Evolutionary conservation across 2,797 vertebrate species (phyloP).

Genomic region (Sarcoramphus papa): DNA sequence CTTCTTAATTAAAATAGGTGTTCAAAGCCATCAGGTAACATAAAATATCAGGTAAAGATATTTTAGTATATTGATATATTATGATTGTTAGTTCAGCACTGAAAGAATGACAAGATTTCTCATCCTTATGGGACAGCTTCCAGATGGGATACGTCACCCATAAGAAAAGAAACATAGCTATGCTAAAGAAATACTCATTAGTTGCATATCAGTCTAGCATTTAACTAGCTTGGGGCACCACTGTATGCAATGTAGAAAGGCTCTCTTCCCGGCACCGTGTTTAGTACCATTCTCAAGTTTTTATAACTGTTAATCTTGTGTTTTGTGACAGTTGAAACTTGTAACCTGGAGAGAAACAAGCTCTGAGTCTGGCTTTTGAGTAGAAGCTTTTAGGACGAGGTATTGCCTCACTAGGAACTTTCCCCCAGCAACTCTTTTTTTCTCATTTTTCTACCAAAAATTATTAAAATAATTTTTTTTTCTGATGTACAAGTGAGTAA

Average conservation of each 20-base stretch:
- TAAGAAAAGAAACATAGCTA: neutral
- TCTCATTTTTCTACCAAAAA: neutral
- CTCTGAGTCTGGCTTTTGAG: conserved; percentile 2
- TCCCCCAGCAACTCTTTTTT: neutral
- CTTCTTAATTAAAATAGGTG: conserved; percentile 9
- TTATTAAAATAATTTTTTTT: neutral
- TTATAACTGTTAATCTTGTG: conserved; percentile 5
- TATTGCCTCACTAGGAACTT: neutral
- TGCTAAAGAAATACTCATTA: conserved; percentile 14
- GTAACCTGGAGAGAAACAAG: conserved; percentile 24
- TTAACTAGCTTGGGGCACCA: neutral
- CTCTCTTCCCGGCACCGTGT: neutral
- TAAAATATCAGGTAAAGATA: neutral
- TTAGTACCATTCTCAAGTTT: neutral
- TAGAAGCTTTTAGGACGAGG: neutral
- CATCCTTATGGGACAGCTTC: neutral
- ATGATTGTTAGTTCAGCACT: neutral
- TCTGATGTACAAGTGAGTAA: neutral
- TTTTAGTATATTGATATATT: neutral
- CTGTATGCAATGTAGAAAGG: neutral
- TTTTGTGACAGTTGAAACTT: conserved; percentile 12
- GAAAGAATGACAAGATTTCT: conserved; percentile 8
- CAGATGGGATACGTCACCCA: neutral
- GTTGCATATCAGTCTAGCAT: neutral
- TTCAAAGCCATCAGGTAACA: neutral